Conservation (phyloP, 2,797 vertebrate species). For the Schizopygopsis pylzovi region DNA sequence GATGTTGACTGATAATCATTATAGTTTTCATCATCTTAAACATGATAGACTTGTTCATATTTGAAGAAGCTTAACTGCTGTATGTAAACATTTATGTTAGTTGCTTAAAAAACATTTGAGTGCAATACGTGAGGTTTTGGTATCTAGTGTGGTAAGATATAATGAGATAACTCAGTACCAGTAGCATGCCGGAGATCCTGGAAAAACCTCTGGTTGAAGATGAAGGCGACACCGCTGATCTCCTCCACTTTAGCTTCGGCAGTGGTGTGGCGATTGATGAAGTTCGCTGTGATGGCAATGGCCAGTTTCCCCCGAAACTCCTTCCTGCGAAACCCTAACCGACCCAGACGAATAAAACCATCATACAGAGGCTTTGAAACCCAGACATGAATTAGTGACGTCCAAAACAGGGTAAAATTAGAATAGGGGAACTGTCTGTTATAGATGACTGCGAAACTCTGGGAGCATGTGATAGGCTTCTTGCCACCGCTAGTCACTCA, state of each 20-base stretch:
- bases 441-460: slow-evolving; percentile 32
- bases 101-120: background rate
- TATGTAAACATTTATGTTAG: background rate
- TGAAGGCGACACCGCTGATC: slow-evolving; percentile 96
- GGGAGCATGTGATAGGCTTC: slow-evolving; percentile 5
- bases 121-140: background rate
- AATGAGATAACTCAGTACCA: slow-evolving; percentile 71
- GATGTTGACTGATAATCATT: background rate
- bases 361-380: background rate
- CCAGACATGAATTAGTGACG: background rate
- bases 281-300: slow-evolving; percentile 97
- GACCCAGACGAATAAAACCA: background rate
- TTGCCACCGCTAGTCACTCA: background rate
- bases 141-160: too few relatives aligned
- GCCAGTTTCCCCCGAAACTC: slow-evolving; percentile 96
- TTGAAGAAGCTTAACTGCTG: background rate
- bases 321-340: slow-evolving; percentile 90
- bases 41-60: background rate
- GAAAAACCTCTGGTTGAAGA: slow-evolving; percentile 99
- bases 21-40: background rate
- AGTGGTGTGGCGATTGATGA: slow-evolving; percentile 93
- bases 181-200: slow-evolving; percentile 90
- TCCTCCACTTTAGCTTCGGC: slow-evolving; percentile 97
- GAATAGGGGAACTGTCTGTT: slow-evolving; percentile 49
- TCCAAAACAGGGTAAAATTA: background rate